Base-by-base conservation (phyloP, 2,888 invertebrate genomes). In the Ferdinandea cuprea region DNA sequence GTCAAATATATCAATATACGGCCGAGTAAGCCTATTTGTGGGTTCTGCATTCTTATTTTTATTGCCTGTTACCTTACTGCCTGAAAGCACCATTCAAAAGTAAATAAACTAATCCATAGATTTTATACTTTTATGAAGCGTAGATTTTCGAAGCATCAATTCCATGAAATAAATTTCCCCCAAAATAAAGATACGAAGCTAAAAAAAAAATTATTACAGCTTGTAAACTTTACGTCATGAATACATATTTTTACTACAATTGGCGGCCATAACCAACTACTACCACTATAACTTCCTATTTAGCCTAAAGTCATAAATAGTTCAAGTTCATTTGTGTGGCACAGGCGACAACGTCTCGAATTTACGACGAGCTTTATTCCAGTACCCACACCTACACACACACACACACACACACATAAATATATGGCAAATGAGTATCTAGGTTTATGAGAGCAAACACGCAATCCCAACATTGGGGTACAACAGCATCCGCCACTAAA, bases 341-440 rank as follows among this genome's bases (percentile, higher is more conserved):
- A 25, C 7, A 50, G 63, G 66, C 59, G 54, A 68, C 66, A 73
- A 40, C 17, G 28, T 76, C 42, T 50, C 44, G 5, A 44, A 80
- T 80, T 80, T 80, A 76, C 63, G 37, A 76, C 37, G 37, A n/a
- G 17, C 19, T 37, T 46, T 46, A 44, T 54, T 54, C 25, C 50
- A 35, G 13, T 48, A 35, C 54, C 13, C 46, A n/a, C n/a, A n/a
- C n/a, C n/a, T n/a, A n/a, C n/a, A n/a, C n/a, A n/a, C n/a, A n/a
- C n/a, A n/a, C n/a, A n/a, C n/a, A n/a, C n/a, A n/a, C n/a, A n/a
- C n/a, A n/a, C n/a, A n/a, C n/a, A n/a, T n/a, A 37, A 68, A 9
- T 68, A 6, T 15, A 40, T 25, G n/a, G 63, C 42, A 13, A 56
- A 21, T 52, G 44, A 58, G 13, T 40, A 21, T 54, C 40, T n/a